Conservation (phyloP, 2,113 vertebrate genomes). For the Poecilia latipinna region DNA sequence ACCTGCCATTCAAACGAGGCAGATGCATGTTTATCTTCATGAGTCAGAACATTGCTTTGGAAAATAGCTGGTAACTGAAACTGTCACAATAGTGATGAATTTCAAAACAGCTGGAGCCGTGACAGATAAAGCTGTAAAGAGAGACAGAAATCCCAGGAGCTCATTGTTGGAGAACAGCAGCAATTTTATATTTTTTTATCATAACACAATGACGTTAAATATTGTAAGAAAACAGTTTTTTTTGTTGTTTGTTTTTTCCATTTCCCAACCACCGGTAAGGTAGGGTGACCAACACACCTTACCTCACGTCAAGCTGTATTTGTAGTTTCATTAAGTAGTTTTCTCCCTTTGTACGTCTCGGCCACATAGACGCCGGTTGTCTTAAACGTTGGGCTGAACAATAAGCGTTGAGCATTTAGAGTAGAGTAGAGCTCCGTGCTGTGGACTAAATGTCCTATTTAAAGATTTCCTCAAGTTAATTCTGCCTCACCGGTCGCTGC, state of each 20-base stretch:
- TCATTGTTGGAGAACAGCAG: too few relatives aligned
- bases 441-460: constrained; percentile 25
- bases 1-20: too few relatives aligned
- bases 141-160: too few relatives aligned
- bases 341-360: not conserved
- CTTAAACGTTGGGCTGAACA: constrained; percentile 4
- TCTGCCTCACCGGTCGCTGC: constrained; percentile 21
- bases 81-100: too few relatives aligned
- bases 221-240: not conserved
- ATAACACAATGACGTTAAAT: too few relatives aligned
- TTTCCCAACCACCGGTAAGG: constrained; percentile 4
- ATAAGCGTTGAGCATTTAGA: not conserved
- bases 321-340: not conserved
- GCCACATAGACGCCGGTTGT: not conserved
- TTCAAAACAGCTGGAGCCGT: too few relatives aligned
- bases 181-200: too few relatives aligned
- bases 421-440: constrained; percentile 10
- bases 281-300: not conserved
- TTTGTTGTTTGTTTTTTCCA: too few relatives aligned
- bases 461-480: constrained; percentile 14
- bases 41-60: too few relatives aligned
- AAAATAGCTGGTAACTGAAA: too few relatives aligned
- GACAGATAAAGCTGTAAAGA: too few relatives aligned
- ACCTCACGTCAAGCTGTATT: constrained; percentile 10
- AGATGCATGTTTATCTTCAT: too few relatives aligned